A percentile compares a stretch with the other conserved stretches of the same genome.
Conservation (phyloP, 2,113 vertebrate species). For the Sorex fumeus region DNA sequence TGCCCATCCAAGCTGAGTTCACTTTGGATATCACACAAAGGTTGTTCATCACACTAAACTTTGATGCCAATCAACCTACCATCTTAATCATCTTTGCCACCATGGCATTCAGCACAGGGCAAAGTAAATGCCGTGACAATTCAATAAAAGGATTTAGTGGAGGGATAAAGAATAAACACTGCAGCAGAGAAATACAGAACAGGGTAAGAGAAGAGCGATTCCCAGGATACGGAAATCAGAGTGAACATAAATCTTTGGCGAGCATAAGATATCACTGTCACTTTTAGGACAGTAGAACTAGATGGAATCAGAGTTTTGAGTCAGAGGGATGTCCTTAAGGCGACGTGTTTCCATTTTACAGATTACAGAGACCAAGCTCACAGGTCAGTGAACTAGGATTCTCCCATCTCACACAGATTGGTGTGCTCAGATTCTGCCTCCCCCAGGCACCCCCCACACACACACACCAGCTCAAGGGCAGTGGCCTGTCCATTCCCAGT, state of each 20-base stretch:
- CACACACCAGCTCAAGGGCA: too few relatives aligned
- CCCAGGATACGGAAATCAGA: too few relatives aligned
- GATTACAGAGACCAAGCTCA: too few relatives aligned
- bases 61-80: neutral
- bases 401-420: too few relatives aligned
- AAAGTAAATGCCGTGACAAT: neutral
- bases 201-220: neutral
- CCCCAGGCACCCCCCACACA: too few relatives aligned
- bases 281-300: neutral
- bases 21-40: neutral
- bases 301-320: neutral
- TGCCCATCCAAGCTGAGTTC: neutral
- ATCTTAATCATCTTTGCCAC: neutral
- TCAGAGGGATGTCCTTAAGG: neutral
- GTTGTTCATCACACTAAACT: neutral
- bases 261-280: neutral
- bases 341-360: too few relatives aligned
- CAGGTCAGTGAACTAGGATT: too few relatives aligned
- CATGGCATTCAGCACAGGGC: neutral
- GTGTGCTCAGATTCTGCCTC: too few relatives aligned
- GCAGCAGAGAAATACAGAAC: neutral
- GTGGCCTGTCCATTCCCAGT: too few relatives aligned
- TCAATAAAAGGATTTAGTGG: neutral
- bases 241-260: too few relatives aligned
- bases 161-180: neutral